Conservation (phyloP, 2,113 vertebrate genomes). For the Apodemus sylvaticus region DNA sequence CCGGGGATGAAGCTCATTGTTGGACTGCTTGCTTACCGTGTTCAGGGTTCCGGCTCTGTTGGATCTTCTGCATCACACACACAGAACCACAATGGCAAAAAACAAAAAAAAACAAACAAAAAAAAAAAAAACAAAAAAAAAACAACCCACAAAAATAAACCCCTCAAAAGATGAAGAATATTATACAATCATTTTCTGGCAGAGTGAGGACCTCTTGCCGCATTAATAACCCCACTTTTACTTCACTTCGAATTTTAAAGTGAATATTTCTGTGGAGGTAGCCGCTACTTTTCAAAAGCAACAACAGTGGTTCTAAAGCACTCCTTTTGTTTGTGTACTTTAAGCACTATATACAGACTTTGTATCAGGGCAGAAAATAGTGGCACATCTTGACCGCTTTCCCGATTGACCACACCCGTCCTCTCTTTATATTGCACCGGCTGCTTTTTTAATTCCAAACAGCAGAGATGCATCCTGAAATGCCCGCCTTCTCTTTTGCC, state of each 20-base stretch:
- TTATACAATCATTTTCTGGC: not conserved
- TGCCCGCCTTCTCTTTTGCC: not conserved
- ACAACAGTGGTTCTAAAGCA: not conserved
- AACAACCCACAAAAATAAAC: too few relatives aligned
- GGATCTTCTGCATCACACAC: not conserved
- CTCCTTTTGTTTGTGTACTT: not conserved
- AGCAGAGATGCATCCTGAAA: not conserved
- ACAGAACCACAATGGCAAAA: not conserved
- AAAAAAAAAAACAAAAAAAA: too few relatives aligned
- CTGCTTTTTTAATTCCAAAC: not conserved
- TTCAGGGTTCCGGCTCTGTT: not conserved
- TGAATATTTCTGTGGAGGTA: not conserved
- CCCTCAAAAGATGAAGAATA: not conserved
- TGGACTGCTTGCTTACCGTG: not conserved
- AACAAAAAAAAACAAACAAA: too few relatives aligned
- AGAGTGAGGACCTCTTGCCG: not conserved
- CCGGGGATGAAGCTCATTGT: not conserved
- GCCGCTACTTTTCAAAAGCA: not conserved
- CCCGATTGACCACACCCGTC: not conserved
- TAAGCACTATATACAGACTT: not conserved
- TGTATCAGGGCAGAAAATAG: not conserved
- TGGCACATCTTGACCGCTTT: not conserved
- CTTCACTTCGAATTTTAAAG: not conserved
- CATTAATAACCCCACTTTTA: too few relatives aligned
- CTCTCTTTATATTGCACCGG: not conserved